Evolutionary conservation across 2,888 invertebrate genomes (phyloP).

Genomic region (Drosophila setosimentum): DNA sequence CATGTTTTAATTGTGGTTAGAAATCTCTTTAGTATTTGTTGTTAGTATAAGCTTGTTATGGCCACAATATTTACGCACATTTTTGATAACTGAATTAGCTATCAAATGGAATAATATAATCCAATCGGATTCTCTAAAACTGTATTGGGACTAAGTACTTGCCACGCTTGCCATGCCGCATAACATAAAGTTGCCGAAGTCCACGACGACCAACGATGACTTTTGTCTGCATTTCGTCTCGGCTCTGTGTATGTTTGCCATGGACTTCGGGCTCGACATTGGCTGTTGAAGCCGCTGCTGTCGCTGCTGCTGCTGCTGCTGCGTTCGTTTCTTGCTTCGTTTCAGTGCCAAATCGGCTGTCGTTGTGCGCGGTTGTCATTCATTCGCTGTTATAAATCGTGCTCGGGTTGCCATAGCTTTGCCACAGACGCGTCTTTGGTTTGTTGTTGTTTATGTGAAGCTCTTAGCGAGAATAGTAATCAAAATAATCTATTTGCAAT

Average conservation of each 20-base stretch:
- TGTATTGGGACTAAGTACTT: conserved; percentile 44
- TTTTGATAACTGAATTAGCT: conserved; percentile 37
- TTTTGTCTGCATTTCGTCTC: conserved; percentile 48
- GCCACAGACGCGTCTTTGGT: conserved; percentile 30
- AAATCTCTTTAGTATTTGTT: not conserved
- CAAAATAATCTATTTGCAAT: conserved; percentile 57
- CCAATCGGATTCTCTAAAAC: conserved; percentile 53
- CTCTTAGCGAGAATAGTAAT: conserved; percentile 40
- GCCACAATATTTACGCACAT: not conserved
- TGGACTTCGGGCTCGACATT: conserved; percentile 15
- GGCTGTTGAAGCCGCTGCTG: conserved; percentile 5
- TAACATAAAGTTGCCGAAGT: conserved; percentile 24
- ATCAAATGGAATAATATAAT: conserved; percentile 56
- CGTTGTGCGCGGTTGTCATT: conserved; percentile 50
- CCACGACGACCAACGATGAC: conserved; percentile 34
- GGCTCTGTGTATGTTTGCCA: conserved; percentile 13
- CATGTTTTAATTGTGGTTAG: not conserved
- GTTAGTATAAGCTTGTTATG: conserved; percentile 4
- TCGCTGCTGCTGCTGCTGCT: conserved; percentile 29
- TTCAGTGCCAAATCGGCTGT: conserved; percentile 72
- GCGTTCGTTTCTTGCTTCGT: conserved; percentile 41
- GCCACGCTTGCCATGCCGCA: conserved; percentile 10
- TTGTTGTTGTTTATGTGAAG: conserved; percentile 49
- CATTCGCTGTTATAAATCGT: conserved; percentile 9
- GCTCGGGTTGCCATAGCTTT: conserved; percentile 5